Percentiles rank a stretch among this genome's conserved stretches.
Evolutionary conservation across 2,888 invertebrate species (phyloP).

Genomic region (Meghimatium bilineatum): DNA sequence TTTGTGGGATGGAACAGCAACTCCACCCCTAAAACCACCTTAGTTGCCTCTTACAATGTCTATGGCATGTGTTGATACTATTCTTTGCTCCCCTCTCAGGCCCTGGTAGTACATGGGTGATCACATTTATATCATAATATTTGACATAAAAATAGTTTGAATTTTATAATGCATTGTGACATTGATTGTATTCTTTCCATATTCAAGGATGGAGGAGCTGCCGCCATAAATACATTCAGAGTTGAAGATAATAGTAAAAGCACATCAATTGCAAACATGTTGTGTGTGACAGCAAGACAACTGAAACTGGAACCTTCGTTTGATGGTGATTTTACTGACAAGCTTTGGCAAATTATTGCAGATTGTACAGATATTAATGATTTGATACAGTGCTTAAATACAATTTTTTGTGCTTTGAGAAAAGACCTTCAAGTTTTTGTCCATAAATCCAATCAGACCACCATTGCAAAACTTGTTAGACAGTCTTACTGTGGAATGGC

Average conservation of each 20-base stretch:
- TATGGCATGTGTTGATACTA: too few relatives aligned
- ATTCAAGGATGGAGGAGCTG: not conserved
- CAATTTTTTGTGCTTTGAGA: constrained; percentile 59
- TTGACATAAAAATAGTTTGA: not conserved
- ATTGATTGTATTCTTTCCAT: constrained; percentile 1
- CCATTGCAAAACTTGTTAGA: constrained; percentile 67
- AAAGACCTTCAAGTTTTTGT: constrained; percentile 65
- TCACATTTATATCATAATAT: not conserved
- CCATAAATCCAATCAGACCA: constrained; percentile 67
- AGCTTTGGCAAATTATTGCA: constrained; percentile 20
- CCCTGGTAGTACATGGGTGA: too few relatives aligned
- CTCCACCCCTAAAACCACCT: too few relatives aligned
- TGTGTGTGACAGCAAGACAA: constrained; percentile 27
- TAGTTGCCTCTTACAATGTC: too few relatives aligned
- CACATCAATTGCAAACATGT: constrained; percentile 20
- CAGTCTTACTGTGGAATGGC: constrained; percentile 67
- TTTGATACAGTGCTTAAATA: constrained; percentile 59
- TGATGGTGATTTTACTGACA: constrained; percentile 32
- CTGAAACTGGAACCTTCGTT: not conserved
- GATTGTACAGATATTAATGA: constrained; percentile 50
- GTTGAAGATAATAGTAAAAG: constrained; percentile 5
- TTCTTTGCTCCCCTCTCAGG: too few relatives aligned
- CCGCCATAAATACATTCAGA: not conserved
- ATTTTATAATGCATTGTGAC: not conserved
- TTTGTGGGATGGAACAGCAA: too few relatives aligned